These are phyloP conservation scores for Ethmia dodecea DNA, from an alignment of 2,888 invertebrate genomes.

Conservation along the genomic window DNA sequence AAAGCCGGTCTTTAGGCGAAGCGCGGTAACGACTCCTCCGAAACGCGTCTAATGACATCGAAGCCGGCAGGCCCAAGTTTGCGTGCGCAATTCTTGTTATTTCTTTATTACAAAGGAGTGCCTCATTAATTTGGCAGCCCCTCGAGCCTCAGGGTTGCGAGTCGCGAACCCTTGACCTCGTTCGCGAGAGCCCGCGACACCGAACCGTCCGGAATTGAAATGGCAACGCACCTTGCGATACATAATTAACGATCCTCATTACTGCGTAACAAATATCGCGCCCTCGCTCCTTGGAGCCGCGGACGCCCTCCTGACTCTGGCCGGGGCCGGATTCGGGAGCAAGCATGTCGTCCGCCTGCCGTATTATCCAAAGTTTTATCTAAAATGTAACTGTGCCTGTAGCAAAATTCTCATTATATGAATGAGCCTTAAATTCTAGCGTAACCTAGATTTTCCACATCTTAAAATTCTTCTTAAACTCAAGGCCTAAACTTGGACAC, in stretches of 20 bases:
- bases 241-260: constrained; percentile 76
- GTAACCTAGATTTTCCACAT: no score
- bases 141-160: constrained; percentile 74
- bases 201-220: constrained; percentile 61
- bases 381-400: no score
- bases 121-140: constrained; percentile 78
- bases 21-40: constrained; percentile 66
- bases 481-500: constrained; percentile 22
- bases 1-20: constrained; percentile 64
- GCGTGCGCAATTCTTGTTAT: constrained; percentile 78
- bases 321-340: no score
- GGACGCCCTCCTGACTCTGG: constrained; percentile 18
- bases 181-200: constrained; percentile 64
- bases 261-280: constrained; percentile 56
- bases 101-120: constrained; percentile 79
- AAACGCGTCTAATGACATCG: constrained; percentile 72
- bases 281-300: constrained; percentile 18
- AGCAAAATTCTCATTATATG: no score
- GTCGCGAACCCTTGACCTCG: constrained; percentile 75
- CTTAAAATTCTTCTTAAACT: no score
- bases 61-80: constrained; percentile 61
- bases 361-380: no score
- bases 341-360: no score
- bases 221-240: constrained; percentile 69
- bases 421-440: no score